A percentile compares a stretch with the other conserved stretches of the same genome.
phyloP scores from a whole-genome alignment of 1,140 invertebrate genomes.

The Hylaeus anthracinus region DNA sequence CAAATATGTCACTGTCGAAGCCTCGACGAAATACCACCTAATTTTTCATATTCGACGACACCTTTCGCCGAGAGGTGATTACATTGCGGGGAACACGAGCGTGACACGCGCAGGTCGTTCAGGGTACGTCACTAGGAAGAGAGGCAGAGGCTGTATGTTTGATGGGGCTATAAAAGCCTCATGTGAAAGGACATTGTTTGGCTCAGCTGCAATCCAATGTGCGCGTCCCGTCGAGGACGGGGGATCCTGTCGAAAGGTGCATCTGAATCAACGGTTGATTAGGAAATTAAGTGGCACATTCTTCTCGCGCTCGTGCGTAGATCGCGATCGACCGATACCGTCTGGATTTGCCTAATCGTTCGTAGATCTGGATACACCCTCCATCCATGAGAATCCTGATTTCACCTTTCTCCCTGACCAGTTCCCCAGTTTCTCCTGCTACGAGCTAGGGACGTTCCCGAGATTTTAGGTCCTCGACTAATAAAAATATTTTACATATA shows the following conservation, averaged over 20 bases:
- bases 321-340: conserved; percentile 62
- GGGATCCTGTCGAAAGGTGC: conserved; percentile 76
- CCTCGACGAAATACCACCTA: no score
- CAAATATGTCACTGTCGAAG: no score
- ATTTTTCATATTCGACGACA: no score
- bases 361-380: conserved; percentile 43
- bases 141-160: conserved; percentile 44
- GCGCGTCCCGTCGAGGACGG: conserved; percentile 46
- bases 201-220: conserved; percentile 76
- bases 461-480: neutral
- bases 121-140: conserved; percentile 57
- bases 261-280: conserved; percentile 80
- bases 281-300: conserved; percentile 79
- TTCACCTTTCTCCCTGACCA: neutral
- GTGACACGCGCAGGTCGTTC: conserved; percentile 51
- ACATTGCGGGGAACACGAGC: neutral
- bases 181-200: conserved; percentile 81
- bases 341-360: conserved; percentile 66
- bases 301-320: conserved; percentile 65
- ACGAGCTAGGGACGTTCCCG: no score
- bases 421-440: neutral
- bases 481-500: no score
- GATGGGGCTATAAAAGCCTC: conserved; percentile 79
- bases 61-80: no score
- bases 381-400: neutral